These are phyloP conservation scores for Conops quadrifasciatus DNA, from an alignment of 2,888 invertebrate genomes.

Conservation along the genomic window DNA sequence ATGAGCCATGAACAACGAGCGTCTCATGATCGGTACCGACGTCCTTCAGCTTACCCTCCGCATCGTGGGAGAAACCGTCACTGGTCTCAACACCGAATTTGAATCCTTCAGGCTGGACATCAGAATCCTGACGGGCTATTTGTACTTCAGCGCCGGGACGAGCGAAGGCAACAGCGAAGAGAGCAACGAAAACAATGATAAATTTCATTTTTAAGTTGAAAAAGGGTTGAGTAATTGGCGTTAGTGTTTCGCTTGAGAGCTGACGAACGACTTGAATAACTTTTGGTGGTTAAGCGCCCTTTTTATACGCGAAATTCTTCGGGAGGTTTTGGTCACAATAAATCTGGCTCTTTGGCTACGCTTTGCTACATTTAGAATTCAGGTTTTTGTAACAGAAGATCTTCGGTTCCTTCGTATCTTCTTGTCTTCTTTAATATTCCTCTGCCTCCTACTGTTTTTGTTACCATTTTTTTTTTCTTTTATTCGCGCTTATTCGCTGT, in stretches of 20 bases:
- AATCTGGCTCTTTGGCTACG: not conserved
- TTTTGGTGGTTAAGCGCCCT: not conserved
- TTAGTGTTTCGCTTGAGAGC: conserved; percentile 10
- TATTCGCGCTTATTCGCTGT: too few relatives aligned
- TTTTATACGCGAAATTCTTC: conserved; percentile 12
- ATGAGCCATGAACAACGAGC: conserved; percentile 65
- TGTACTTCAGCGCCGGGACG: conserved; percentile 43
- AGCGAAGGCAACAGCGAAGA: conserved; percentile 49
- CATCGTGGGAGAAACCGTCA: conserved; percentile 66
- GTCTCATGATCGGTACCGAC: conserved; percentile 66
- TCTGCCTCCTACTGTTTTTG: too few relatives aligned
- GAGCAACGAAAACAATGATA: conserved; percentile 46
- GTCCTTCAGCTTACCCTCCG: conserved; percentile 67
- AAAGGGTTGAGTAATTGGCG: not conserved
- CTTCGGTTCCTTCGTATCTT: too few relatives aligned
- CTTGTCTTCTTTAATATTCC: too few relatives aligned
- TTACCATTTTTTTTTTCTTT: too few relatives aligned
- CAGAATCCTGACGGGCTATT: conserved; percentile 41
- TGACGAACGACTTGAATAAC: not conserved
- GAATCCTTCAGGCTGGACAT: conserved; percentile 40
- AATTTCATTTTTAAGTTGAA: conserved; percentile 50
- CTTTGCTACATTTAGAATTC: not conserved
- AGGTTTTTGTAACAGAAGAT: conserved; percentile 7
- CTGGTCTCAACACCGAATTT: conserved; percentile 62
- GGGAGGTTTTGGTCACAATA: not conserved